These are phyloP conservation scores for Cygnus olor DNA, from an alignment of 2,797 vertebrate genomes.

Conservation along the genomic window DNA sequence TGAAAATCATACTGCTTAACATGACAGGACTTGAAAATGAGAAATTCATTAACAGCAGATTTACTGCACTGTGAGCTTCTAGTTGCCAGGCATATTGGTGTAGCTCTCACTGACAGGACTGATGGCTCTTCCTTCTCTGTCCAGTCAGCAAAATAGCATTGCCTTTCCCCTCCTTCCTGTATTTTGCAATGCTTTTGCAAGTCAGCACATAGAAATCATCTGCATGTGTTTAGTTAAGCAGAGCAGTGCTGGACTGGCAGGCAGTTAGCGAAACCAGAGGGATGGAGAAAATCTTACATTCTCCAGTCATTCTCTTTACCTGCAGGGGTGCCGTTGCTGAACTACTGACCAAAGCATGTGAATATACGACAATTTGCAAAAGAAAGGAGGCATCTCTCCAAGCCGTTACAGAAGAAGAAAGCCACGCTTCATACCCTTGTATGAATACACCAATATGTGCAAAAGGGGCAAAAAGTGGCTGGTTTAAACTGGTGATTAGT, in stretches of 20 bases:
- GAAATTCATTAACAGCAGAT: not conserved
- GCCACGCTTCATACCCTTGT: not conserved
- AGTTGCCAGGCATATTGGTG: not conserved
- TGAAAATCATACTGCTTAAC: not conserved
- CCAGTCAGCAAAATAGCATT: constrained; percentile 40
- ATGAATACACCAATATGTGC: not conserved
- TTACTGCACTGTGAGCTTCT: not conserved
- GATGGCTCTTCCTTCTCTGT: constrained; percentile 26
- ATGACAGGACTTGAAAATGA: not conserved
- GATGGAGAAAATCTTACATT: not conserved
- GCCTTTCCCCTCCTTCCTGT: constrained; percentile 62
- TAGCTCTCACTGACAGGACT: not conserved
- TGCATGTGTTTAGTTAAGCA: not conserved
- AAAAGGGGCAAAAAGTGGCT: not conserved
- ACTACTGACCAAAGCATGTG: not conserved
- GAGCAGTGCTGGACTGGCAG: not conserved
- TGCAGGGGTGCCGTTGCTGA: not conserved
- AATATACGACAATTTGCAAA: not conserved
- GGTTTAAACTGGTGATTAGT: not conserved
- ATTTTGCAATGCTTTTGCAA: constrained; percentile 48
- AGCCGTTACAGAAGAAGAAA: not conserved
- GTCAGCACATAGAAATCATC: not conserved
- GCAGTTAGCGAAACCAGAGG: not conserved
- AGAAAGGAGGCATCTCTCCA: not conserved
- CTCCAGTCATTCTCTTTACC: not conserved